Percentiles rank a stretch among this genome's conserved stretches.
Conservation (phyloP, 2,888 invertebrate species). For the Leptinotarsa tumamoca region DNA sequence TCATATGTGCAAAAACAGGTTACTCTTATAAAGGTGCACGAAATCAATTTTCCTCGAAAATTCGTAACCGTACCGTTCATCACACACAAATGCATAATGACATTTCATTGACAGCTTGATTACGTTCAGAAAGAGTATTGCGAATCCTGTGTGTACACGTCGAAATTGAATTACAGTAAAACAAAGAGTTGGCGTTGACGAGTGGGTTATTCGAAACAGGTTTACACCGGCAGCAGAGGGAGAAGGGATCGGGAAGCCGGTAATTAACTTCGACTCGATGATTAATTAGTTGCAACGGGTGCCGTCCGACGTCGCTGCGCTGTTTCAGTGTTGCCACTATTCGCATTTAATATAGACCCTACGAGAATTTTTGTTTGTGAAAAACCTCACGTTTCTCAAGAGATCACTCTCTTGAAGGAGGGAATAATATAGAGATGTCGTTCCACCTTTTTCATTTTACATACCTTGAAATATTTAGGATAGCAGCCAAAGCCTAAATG, state of each 20-base stretch:
- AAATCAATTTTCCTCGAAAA: too few relatives aligned
- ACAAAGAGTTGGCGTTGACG: slow-evolving; percentile 54
- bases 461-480: too few relatives aligned
- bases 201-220: slow-evolving; percentile 60
- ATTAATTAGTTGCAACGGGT: slow-evolving; percentile 66
- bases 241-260: slow-evolving; percentile 58
- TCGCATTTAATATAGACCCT: background rate
- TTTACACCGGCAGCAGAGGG: slow-evolving; percentile 52
- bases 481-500: too few relatives aligned
- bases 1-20: too few relatives aligned
- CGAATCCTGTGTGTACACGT: slow-evolving; percentile 46
- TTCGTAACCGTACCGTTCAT: slow-evolving; percentile 28
- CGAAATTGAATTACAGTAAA: slow-evolving; percentile 64
- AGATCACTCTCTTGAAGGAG: too few relatives aligned
- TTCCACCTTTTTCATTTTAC: too few relatives aligned
- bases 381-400: too few relatives aligned
- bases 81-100: slow-evolving; percentile 39
- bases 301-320: slow-evolving; percentile 61
- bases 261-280: slow-evolving; percentile 67
- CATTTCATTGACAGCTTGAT: slow-evolving; percentile 46
- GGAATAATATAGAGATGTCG: too few relatives aligned
- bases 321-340: slow-evolving; percentile 34
- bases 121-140: slow-evolving; percentile 46
- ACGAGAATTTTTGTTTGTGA: too few relatives aligned
- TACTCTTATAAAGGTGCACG: too few relatives aligned